Evolutionary conservation across 2,888 invertebrate genomes (phyloP), one percentile per base, ranked within the genome.

Genomic region (Flabesymbios commensalis): DNA sequence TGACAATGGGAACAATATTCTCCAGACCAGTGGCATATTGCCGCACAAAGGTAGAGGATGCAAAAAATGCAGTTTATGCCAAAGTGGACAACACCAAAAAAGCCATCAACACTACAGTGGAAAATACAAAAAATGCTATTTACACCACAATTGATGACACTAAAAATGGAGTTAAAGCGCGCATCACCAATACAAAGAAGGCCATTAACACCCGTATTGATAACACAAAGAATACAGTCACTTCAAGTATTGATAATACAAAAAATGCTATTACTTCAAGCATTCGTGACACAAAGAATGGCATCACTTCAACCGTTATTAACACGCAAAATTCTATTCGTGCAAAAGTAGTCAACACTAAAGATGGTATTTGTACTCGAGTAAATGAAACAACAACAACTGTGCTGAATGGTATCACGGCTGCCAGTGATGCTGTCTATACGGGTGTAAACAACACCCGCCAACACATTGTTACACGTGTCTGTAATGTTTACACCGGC

Each of bases 81-180:
- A 62, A 63, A 32, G 59, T 65, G 14, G 63, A 57, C 41, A 52
- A 67, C 14, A 51, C 63, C 1, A 68, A 67, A 26, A 24, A 41
- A 22, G 64, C 59, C 4, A 51, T 64, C n/a, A 32, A 22, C 1
- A 61, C 47, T 17, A 24, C 32, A 22, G 31, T 68, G 5, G 57
- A 41, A 43, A 43, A 59, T 31, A 43, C 65, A 10, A 61, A 49
- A 22, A 59, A 58, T 42, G 63, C 55, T 19, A 39, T 67, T 26
- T 10, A 22, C 2, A 57, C 36, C 5, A 63, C 48, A 41, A 51
- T 63, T n/a, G 29, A 29, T 19, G 24, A 65, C 31, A 58, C 65
- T 5, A 47, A 32, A 45, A 36, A 53, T 51, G 54, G 55, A 17
- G 43, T 63, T 5, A 28, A 4, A 17, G 57, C 48, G 5, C 42